Percentiles rank a stretch among this genome's conserved stretches.
phyloP scores from a whole-genome alignment of 2,797 vertebrate genomes.

The Anomalospiza imberbis region DNA sequence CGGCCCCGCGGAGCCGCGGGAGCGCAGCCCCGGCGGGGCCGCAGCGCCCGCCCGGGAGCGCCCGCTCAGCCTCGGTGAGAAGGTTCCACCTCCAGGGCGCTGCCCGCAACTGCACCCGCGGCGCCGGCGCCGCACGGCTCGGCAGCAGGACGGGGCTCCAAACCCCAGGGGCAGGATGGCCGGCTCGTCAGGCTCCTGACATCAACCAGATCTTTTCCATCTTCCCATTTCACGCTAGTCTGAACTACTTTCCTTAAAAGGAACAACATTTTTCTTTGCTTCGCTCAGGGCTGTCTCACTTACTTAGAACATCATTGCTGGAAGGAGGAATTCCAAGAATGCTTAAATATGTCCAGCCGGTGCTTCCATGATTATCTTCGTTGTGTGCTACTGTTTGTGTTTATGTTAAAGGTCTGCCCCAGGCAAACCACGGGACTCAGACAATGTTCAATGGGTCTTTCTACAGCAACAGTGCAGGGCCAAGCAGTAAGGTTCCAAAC shows the following conservation, averaged over 20 bases:
- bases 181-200: neutral
- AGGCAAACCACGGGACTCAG: neutral
- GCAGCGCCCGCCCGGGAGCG: neutral
- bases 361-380: neutral
- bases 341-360: neutral
- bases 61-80: neutral
- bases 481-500: neutral
- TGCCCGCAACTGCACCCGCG: slow-evolving; percentile 64
- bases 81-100: slow-evolving; percentile 66
- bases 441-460: neutral
- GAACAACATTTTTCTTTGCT: neutral
- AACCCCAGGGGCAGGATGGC: neutral
- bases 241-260: neutral
- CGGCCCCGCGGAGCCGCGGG: neutral
- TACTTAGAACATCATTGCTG: neutral
- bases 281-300: neutral
- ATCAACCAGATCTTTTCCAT: neutral
- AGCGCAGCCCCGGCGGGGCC: neutral
- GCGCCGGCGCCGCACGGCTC: neutral
- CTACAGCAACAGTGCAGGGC: neutral
- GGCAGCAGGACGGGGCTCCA: neutral
- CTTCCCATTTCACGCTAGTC: neutral
- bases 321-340: neutral
- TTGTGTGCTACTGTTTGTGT: neutral
- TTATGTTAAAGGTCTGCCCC: neutral